phyloP scores from a whole-genome alignment of 2,888 invertebrate species.

The Clitarchus hookeri region DNA sequence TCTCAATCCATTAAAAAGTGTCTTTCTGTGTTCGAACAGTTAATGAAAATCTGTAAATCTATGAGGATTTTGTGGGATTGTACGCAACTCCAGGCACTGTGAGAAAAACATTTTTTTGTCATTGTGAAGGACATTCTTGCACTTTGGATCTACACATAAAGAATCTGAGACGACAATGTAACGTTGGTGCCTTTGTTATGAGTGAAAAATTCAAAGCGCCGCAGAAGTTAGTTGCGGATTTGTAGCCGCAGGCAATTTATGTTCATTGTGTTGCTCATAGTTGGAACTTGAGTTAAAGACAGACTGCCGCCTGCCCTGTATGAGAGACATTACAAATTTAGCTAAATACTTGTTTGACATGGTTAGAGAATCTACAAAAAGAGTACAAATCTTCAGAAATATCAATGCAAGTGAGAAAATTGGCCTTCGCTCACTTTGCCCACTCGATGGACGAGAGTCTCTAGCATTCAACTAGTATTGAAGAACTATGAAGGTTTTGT shows the following conservation, averaged over 20 bases:
- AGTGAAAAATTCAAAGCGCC: neutral
- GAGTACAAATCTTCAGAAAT: constrained; percentile 4
- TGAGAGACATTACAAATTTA: neutral
- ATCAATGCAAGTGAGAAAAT: constrained; percentile 8
- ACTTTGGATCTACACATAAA: neutral
- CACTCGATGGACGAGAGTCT: neutral
- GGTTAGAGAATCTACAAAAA: neutral
- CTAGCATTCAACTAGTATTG: neutral
- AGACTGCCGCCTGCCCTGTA: constrained; percentile 10
- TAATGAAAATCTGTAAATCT: neutral
- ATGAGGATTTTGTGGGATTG: constrained; percentile 21
- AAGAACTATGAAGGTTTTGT: neutral
- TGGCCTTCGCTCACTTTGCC: constrained; percentile 2
- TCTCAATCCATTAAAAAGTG: constrained; percentile 22
- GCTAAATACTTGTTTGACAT: neutral
- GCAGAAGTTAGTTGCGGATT: neutral
- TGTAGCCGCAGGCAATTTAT: constrained; percentile 10
- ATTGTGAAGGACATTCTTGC: constrained; percentile 11
- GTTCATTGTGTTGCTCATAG: neutral
- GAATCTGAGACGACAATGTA: neutral
- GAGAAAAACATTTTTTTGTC: constrained; percentile 18
- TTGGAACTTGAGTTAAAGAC: neutral
- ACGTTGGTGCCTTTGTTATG: neutral
- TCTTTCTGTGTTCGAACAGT: constrained; percentile 3
- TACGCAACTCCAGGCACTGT: constrained; percentile 19